Percentiles rank a stretch among this genome's conserved stretches.
These are phyloP conservation scores for Neodiprion virginianus DNA, from an alignment of 1,140 invertebrate species.

Conservation along the genomic window DNA sequence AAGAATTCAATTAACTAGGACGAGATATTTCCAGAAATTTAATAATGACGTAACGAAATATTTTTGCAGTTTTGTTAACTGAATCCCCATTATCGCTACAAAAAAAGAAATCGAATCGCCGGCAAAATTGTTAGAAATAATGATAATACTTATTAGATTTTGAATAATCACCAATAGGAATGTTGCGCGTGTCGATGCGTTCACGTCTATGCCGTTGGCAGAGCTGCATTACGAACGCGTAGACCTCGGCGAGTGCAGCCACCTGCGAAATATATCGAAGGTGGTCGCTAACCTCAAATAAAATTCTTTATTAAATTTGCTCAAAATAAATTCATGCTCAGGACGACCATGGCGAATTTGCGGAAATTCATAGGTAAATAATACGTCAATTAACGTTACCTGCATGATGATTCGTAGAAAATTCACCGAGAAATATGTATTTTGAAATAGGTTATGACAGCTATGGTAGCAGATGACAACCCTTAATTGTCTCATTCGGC, in stretches of 20 bases:
- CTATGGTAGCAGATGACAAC: background rate
- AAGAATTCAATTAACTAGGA: no score
- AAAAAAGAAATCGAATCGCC: background rate
- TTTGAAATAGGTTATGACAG: background rate
- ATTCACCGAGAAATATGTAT: background rate
- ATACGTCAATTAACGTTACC: background rate
- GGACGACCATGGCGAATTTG: conserved; percentile 56
- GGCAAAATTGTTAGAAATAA: background rate
- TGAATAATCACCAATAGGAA: background rate
- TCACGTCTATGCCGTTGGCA: background rate
- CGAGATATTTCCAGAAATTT: no score
- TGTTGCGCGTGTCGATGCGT: conserved; percentile 6
- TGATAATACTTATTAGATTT: background rate
- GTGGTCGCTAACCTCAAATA: conserved; percentile 2
- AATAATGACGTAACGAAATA: no score
- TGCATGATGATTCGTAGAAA: background rate
- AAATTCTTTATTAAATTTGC: background rate
- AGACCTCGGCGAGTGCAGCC: conserved; percentile 2
- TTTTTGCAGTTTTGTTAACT: no score
- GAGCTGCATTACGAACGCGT: background rate
- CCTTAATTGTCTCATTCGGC: background rate
- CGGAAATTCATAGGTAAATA: conserved; percentile 60
- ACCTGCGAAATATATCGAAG: conserved; percentile 5
- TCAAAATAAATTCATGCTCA: conserved; percentile 42
- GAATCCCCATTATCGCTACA: no score